phyloP scores from a whole-genome alignment of 2,888 invertebrate genomes.

The Furcula furcula region DNA sequence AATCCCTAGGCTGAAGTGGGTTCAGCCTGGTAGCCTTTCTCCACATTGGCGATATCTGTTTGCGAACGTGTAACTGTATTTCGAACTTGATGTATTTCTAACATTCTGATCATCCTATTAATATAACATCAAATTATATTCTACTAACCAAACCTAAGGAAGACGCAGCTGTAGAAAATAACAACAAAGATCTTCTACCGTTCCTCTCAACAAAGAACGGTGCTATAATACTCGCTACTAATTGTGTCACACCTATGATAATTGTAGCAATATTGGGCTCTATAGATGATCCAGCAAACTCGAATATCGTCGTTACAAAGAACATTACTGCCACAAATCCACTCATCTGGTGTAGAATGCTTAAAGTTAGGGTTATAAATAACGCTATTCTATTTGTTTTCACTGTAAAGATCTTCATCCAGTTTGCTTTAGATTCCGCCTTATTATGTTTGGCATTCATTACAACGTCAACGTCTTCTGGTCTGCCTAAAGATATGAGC shows the following conservation, averaged over 20 bases:
- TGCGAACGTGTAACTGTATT: no score
- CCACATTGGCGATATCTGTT: no score
- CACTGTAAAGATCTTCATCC: slow-evolving; percentile 39
- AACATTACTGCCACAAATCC: slow-evolving; percentile 40
- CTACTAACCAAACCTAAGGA: slow-evolving; percentile 46
- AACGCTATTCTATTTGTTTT: slow-evolving; percentile 44
- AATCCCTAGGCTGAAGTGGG: no score
- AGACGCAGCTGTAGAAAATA: slow-evolving; percentile 40
- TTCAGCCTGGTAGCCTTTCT: no score
- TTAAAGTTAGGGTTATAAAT: slow-evolving; percentile 35
- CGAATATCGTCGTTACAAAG: slow-evolving; percentile 46
- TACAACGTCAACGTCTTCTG: slow-evolving; percentile 35
- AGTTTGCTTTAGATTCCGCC: slow-evolving; percentile 22
- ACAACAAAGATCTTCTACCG: slow-evolving; percentile 42
- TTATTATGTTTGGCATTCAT: slow-evolving; percentile 28
- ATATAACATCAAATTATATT: no score
- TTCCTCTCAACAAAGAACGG: slow-evolving; percentile 46
- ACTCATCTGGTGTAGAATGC: slow-evolving; percentile 42
- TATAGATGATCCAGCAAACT: slow-evolving; percentile 40
- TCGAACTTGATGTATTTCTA: not conserved
- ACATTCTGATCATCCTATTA: no score
- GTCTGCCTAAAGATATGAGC: not conserved
- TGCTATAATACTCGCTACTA: slow-evolving; percentile 36
- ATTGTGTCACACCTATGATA: slow-evolving; percentile 42
- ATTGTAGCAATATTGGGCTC: slow-evolving; percentile 45